phyloP scores from a whole-genome alignment of 1,140 invertebrate genomes.

The Archivesica marissinica region DNA sequence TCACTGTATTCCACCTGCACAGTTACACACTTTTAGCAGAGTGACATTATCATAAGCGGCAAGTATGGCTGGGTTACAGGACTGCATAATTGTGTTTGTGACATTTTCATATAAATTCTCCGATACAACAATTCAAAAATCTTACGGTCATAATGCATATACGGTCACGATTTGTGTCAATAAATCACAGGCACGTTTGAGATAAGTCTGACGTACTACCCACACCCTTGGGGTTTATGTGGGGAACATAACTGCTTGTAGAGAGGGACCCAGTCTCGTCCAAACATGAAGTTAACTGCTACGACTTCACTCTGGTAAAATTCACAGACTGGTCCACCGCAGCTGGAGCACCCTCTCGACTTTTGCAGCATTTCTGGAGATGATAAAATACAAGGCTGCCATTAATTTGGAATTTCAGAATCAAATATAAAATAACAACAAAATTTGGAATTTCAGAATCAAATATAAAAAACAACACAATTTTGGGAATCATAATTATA shows the following conservation, averaged over 20 bases:
- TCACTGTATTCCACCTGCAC: no score
- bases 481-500: no score
- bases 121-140: neutral
- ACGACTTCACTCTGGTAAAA: constrained; percentile 40
- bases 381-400: no score
- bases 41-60: no score
- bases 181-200: neutral
- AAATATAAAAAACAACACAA: no score
- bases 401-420: no score
- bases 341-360: constrained; percentile 38
- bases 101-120: no score
- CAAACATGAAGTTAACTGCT: neutral
- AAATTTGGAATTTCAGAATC: no score
- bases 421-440: no score
- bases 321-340: constrained; percentile 51
- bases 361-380: constrained; percentile 38
- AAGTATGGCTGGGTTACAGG: no score
- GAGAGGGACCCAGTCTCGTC: constrained; percentile 34
- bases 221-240: constrained; percentile 41
- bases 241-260: constrained; percentile 51
- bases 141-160: neutral
- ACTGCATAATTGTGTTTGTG: no score
- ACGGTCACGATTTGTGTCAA: neutral
- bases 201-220: neutral
- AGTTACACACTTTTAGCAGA: no score